Evolutionary conservation across 2,797 vertebrate genomes (phyloP), one percentile per base, ranked within the genome.

Genomic region (Gambelia wislizenii): DNA sequence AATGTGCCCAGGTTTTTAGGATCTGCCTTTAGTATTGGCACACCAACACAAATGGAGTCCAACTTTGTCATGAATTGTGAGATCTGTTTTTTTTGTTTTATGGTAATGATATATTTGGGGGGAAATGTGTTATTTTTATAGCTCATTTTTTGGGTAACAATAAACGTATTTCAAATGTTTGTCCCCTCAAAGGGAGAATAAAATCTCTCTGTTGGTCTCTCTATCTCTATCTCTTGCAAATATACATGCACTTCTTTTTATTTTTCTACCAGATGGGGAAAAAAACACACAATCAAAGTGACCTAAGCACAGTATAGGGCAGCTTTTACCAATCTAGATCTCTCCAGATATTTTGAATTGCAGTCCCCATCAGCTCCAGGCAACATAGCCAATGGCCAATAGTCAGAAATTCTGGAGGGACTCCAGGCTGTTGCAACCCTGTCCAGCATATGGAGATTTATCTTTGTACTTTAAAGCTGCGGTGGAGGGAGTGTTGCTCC

Each of bases 71-170:
- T 42, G 52, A 94, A 96, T 86, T 92, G 96, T 90, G 96, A 92
- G 94, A 87, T 74, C 42, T 47, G 92, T 95, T 94, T 97, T 92
- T 95, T 93, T 97, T 92, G 94, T 92, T 92, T 90, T 94, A 97
- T 96, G 96, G 95, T 96, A 84, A 94, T 91, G 83, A 95, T 91
- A 91, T 77, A 89, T 94, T 89, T 93, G 95, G 92, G 75, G 39
- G 44, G 91, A 95, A 95, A 91, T 42, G 92, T 94, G 92, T 92
- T 96, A 90, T 96, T 96, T 95, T 96, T 95, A 92, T 94, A 97
- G 95, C 92, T 92, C 91, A 91, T 89, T 84, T 75, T 87, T 94
- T 96, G 92, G 80, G 92, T 96, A 95, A 96, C 90, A 97, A 96
- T 97, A 96, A 97, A 97, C 7, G 88, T 85, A 85, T 75, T 81